phyloP scores from a whole-genome alignment of 2,888 invertebrate genomes.

The Acronicta alni region DNA sequence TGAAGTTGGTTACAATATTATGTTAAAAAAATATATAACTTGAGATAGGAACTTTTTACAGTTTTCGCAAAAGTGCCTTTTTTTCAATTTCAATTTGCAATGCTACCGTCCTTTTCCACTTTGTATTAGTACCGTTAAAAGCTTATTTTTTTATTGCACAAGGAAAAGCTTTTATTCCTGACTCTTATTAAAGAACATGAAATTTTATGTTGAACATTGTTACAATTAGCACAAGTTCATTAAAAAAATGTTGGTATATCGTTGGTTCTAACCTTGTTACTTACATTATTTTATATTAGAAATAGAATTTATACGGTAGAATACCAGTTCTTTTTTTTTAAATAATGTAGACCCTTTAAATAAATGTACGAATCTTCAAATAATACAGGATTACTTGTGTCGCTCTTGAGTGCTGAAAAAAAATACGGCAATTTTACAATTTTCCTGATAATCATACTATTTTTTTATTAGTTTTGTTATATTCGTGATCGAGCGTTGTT shows the following conservation, averaged over 20 bases:
- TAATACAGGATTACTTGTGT: too few relatives aligned
- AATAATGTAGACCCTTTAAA: too few relatives aligned
- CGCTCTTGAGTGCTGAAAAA: too few relatives aligned
- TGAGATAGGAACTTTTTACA: too few relatives aligned
- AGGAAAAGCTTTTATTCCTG: constrained; percentile 32
- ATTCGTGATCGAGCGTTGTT: too few relatives aligned
- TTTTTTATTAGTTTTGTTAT: too few relatives aligned
- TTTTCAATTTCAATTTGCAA: constrained; percentile 27
- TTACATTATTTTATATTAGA: not conserved
- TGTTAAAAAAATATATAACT: too few relatives aligned
- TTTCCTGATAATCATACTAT: too few relatives aligned
- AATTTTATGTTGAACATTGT: constrained; percentile 29
- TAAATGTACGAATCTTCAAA: too few relatives aligned
- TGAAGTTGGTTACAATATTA: too few relatives aligned
- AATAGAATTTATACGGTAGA: not conserved
- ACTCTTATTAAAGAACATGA: constrained; percentile 37
- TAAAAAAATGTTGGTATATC: constrained; percentile 14
- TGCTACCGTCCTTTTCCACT: constrained; percentile 21
- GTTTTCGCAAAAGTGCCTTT: not conserved
- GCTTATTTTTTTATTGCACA: constrained; percentile 25
- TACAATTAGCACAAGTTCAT: constrained; percentile 37
- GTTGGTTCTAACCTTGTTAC: constrained; percentile 1
- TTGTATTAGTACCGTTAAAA: constrained; percentile 26
- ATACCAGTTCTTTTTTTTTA: too few relatives aligned
- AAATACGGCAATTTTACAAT: too few relatives aligned